A percentile compares a stretch with the other conserved stretches of the same genome.
Evolutionary conservation across 2,113 vertebrate genomes (phyloP).

Genomic region (Heptranchias perlo): DNA sequence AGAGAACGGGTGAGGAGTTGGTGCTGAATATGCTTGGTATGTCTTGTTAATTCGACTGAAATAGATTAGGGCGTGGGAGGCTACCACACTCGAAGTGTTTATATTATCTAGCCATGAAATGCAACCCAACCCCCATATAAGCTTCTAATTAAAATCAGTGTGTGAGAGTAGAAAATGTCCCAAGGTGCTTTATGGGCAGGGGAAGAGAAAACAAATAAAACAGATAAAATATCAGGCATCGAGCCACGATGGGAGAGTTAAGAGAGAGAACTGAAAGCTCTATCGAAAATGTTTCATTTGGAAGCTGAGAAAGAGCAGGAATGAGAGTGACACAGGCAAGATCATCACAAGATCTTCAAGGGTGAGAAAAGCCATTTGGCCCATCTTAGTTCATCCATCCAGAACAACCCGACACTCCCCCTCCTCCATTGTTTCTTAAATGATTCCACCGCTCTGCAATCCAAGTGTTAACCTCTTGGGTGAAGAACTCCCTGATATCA

Average conservation of each 20-base stretch:
- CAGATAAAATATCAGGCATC: not conserved
- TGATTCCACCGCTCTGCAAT: too few species aligned
- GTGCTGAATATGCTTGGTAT: slow-evolving; percentile 43
- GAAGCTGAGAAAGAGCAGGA: too few species aligned
- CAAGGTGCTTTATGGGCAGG: not conserved
- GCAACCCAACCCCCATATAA: not conserved
- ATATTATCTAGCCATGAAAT: slow-evolving; percentile 7
- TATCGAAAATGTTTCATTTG: too few species aligned
- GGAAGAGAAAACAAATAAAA: not conserved
- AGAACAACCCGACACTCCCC: too few species aligned
- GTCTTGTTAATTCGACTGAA: slow-evolving; percentile 49
- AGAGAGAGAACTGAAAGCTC: not conserved
- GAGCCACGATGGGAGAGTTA: not conserved
- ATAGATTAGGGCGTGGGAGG: slow-evolving; percentile 50
- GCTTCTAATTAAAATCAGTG: not conserved
- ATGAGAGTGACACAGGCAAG: too few species aligned
- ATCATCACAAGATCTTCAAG: too few species aligned
- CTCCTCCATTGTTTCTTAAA: too few species aligned
- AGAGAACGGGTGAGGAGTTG: slow-evolving; percentile 55
- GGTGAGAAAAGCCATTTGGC: too few species aligned
- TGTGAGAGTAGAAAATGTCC: not conserved
- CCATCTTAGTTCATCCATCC: too few species aligned
- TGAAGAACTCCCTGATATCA: too few species aligned
- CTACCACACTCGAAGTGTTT: not conserved
- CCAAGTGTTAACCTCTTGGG: too few species aligned